Conservation (phyloP, 2,888 invertebrate species). For the Hecatera dysodea region DNA sequence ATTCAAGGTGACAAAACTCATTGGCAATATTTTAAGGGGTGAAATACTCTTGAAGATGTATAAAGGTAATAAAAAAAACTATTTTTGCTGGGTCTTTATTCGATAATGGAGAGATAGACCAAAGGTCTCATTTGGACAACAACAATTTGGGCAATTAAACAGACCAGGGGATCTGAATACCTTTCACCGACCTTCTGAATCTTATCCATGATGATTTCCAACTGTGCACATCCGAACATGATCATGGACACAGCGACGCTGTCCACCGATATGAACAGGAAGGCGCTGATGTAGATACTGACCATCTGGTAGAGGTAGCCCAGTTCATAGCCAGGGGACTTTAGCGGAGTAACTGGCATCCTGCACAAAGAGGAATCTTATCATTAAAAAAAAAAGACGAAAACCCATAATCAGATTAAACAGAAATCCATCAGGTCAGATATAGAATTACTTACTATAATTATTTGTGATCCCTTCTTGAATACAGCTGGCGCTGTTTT, state of each 20-base stretch:
- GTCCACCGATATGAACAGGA: constrained; percentile 83
- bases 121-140: too few species aligned
- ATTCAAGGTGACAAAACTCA: too few species aligned
- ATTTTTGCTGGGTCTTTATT: too few species aligned
- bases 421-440: background rate
- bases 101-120: too few species aligned
- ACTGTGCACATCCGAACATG: constrained; percentile 84
- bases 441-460: too few species aligned
- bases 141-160: too few species aligned
- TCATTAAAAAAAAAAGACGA: background rate
- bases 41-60: too few species aligned
- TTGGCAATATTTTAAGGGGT: too few species aligned
- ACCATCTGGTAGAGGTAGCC: constrained; percentile 83
- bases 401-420: background rate
- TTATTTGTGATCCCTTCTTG: background rate
- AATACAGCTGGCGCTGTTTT: background rate
- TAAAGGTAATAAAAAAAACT: too few species aligned
- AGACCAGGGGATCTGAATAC: too few species aligned
- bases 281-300: constrained; percentile 81
- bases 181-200: constrained; percentile 73
- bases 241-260: constrained; percentile 83
- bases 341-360: constrained; percentile 83
- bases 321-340: constrained; percentile 78
- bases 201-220: constrained; percentile 84
- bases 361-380: constrained; percentile 62